Evolutionary conservation across 2,797 vertebrate genomes (phyloP).

Genomic region (Acipenser oxyrinchus): DNA sequence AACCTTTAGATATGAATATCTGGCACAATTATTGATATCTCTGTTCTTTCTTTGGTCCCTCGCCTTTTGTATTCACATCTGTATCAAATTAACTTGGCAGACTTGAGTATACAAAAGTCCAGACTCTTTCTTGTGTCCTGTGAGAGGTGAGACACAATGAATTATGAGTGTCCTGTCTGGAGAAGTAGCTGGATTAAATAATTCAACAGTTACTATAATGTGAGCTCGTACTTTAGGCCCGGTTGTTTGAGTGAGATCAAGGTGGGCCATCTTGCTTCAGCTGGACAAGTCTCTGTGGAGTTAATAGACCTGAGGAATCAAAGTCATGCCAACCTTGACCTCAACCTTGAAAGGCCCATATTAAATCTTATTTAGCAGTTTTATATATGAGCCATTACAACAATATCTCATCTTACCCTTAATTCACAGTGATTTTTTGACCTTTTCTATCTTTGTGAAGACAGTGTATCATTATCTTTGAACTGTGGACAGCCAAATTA

Average conservation of each 20-base stretch:
- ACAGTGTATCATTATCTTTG: constrained; percentile 53
- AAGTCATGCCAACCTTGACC: constrained; percentile 15
- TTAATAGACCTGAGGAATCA: neutral
- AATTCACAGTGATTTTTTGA: constrained; percentile 16
- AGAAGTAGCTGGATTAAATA: neutral
- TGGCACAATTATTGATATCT: neutral
- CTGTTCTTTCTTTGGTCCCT: neutral
- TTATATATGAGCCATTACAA: constrained; percentile 19
- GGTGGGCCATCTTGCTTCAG: neutral
- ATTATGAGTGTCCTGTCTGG: neutral
- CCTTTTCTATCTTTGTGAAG: constrained; percentile 27
- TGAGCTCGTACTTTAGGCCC: neutral
- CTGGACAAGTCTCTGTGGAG: neutral
- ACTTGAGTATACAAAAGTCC: neutral
- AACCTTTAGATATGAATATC: constrained; percentile 11
- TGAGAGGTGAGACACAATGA: neutral
- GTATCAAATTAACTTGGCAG: neutral
- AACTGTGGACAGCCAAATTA: constrained; percentile 63
- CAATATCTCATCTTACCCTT: constrained; percentile 10
- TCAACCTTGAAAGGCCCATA: constrained; percentile 12
- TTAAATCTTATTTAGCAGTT: constrained; percentile 5
- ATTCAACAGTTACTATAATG: neutral
- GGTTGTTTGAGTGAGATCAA: neutral
- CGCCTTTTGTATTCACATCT: neutral
- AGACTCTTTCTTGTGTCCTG: neutral